phyloP scores from a whole-genome alignment of 2,888 invertebrate species.

The Acanthosepion esculentum region DNA sequence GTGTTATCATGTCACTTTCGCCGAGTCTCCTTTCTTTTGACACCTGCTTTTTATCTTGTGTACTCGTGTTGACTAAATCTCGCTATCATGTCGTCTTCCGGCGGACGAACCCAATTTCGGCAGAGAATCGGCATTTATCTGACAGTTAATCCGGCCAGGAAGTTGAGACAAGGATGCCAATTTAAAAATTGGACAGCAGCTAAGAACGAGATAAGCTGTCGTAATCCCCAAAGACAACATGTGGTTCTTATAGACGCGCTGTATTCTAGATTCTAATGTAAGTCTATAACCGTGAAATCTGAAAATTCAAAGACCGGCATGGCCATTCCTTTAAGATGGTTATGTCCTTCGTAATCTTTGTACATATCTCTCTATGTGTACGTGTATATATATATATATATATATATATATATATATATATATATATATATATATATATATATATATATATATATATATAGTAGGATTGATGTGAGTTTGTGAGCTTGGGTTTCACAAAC shows the following conservation, averaged over 20 bases:
- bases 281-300: background rate
- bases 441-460: no score
- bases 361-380: no score
- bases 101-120: background rate
- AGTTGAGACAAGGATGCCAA: background rate
- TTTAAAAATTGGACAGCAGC: background rate
- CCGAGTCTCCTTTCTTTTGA: background rate
- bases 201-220: background rate
- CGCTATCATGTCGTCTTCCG: background rate
- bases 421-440: no score
- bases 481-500: no score
- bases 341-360: no score
- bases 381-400: no score
- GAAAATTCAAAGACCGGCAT: background rate
- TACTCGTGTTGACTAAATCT: background rate
- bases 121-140: background rate
- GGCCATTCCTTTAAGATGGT: no score
- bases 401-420: no score
- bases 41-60: background rate
- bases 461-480: no score
- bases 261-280: background rate
- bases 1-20: background rate
- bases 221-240: background rate
- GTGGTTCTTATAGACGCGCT: background rate
- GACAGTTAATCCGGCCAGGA: background rate